phyloP scores from a whole-genome alignment of 1,140 invertebrate species.

The Drosophila bifasciata region DNA sequence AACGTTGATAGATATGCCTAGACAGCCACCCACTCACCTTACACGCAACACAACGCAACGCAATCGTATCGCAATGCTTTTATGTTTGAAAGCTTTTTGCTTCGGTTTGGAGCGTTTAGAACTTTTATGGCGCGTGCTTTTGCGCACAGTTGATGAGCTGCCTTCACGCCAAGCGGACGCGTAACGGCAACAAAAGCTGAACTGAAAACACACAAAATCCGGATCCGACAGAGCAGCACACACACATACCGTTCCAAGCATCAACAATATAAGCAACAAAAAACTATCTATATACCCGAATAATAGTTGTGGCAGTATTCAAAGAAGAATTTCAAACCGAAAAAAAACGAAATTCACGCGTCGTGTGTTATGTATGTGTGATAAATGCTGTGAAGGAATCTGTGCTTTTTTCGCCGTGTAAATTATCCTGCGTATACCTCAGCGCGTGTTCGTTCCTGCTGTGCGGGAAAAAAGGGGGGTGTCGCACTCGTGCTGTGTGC shows the following conservation, averaged over 20 bases:
- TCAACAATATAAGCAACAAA: slow-evolving; percentile 23
- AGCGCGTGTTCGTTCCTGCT: slow-evolving; percentile 47
- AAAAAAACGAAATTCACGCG: too few species aligned
- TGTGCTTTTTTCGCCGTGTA: too few species aligned
- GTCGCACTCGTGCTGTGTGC: background rate
- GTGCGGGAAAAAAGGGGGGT: slow-evolving; percentile 8
- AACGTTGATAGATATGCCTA: slow-evolving; percentile 1
- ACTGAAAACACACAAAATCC: slow-evolving; percentile 29
- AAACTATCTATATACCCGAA: slow-evolving; percentile 1
- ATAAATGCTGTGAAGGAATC: too few species aligned
- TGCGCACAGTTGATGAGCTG: slow-evolving; percentile 73
- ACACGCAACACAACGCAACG: too few species aligned
- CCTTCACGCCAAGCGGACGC: slow-evolving; percentile 72
- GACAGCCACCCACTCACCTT: background rate
- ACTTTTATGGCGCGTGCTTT: slow-evolving; percentile 60
- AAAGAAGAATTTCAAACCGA: too few species aligned
- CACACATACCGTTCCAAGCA: background rate
- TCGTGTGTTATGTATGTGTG: slow-evolving; percentile 14
- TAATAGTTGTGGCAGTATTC: slow-evolving; percentile 54
- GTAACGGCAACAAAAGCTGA: slow-evolving; percentile 50
- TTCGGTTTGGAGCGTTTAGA: slow-evolving; percentile 51
- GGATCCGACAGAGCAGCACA: slow-evolving; percentile 9
- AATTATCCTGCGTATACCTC: background rate
- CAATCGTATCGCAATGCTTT: slow-evolving; percentile 30
- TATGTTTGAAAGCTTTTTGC: slow-evolving; percentile 46